Percentiles rank a stretch among this genome's conserved stretches.
Evolutionary conservation across 2,888 invertebrate species (phyloP).

Genomic region (Ethmia dodecea): DNA sequence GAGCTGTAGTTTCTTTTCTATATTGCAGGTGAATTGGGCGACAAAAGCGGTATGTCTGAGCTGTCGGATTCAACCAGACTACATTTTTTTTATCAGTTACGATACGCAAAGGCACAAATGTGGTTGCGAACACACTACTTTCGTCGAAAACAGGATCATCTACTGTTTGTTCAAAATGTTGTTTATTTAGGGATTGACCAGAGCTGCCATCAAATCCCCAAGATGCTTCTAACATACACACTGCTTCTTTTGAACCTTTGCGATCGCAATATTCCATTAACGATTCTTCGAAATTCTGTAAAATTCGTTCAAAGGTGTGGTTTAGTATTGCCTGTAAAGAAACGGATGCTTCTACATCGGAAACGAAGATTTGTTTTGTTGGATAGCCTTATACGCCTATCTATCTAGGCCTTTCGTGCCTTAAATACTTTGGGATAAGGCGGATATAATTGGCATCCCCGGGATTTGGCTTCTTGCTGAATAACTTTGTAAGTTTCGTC

Average conservation of each 20-base stretch:
- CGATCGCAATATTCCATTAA: neutral
- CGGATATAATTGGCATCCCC: neutral
- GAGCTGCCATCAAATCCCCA: constrained; percentile 12
- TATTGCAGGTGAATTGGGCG: constrained; percentile 4
- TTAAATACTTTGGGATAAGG: neutral
- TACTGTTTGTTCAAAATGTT: constrained; percentile 4
- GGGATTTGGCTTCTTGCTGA: neutral
- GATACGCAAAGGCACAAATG: constrained; percentile 1
- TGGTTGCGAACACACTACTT: constrained; percentile 3
- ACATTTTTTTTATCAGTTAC: neutral
- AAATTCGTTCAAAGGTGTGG: neutral
- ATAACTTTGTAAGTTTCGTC: neutral
- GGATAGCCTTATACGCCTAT: neutral
- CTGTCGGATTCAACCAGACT: neutral
- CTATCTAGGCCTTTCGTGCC: too few species aligned
- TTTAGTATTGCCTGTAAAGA: neutral
- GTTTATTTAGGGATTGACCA: constrained; percentile 10
- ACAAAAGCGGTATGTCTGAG: constrained; percentile 4
- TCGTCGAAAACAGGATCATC: neutral
- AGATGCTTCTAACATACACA: constrained; percentile 5
- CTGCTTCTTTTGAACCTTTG: neutral
- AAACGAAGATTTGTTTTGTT: neutral
- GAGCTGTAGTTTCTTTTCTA: constrained; percentile 2
- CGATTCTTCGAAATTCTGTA: neutral
- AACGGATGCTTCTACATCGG: neutral